Base-by-base conservation (phyloP, 2,797 vertebrate species). In the Alauda arvensis region DNA sequence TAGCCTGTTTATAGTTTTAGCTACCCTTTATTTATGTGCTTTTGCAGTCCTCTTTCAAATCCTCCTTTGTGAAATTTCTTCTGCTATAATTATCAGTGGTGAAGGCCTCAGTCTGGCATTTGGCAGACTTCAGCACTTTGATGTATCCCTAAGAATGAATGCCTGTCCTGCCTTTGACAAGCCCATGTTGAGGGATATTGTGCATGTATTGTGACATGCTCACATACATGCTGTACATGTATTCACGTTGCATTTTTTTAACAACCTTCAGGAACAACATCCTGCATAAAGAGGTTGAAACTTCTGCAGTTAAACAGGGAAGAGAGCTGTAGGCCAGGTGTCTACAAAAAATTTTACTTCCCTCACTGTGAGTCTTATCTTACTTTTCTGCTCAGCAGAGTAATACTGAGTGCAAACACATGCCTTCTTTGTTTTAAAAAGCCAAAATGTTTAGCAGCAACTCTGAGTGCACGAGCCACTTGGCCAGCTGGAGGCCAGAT, bases 1-100 rank as follows among this genome's bases (percentile, higher is more conserved):
- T 75, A 45, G 55, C 55, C 71, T 92, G 81, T 84, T 85, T 93
- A 79, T 86, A 80, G 81, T 29, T 80, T 92, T 71, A 77, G 88
- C 81, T 92, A 75, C 89, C 81, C 92, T 91, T 93, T 89, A 86
- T 88, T 95, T 95, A 88, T 77, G 68, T 84, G 65, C 65, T 75
- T 83, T 89, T 29, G 18, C 24, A 55, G 66, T 69, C 81, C 62
- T 83, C 62, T 85, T n/a, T 70, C 63, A 79, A 80, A 79, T 87
- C 51, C 34, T 91, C 53, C 61, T 81, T 85, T 75, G 66, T 70
- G 77, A 83, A 71, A 40, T 89, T 70, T 79, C 49, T 74, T 67
- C 66, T 92, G 51, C 78, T 45, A 13, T 92, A 94, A 94, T 93
- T 92, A 75, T n/a, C 78, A 59, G 48, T 89, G 91, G 89, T 86